These are phyloP conservation scores for Onthophagus sagittarius DNA, from an alignment of 2,888 invertebrate species.

Conservation along the genomic window DNA sequence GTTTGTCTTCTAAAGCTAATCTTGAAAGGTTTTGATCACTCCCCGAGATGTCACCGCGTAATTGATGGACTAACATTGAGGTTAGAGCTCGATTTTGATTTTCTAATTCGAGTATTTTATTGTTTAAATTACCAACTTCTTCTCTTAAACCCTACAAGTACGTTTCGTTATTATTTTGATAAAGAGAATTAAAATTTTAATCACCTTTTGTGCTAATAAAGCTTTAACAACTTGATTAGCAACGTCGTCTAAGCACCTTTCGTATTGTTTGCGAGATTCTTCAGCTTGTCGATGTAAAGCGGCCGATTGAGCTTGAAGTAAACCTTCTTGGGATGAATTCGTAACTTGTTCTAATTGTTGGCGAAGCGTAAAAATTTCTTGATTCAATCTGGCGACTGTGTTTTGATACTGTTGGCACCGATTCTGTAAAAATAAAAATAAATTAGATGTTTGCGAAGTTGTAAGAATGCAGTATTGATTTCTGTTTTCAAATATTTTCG, in stretches of 20 bases:
- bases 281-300: constrained; percentile 62
- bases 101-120: constrained; percentile 73
- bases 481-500: background rate
- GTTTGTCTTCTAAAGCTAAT: constrained; percentile 25
- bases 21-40: constrained; percentile 13
- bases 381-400: constrained; percentile 61
- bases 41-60: constrained; percentile 44
- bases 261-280: constrained; percentile 69
- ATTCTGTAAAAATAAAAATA: constrained; percentile 50
- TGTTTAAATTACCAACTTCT: constrained; percentile 69
- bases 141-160: constrained; percentile 77
- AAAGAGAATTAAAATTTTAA: background rate
- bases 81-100: constrained; percentile 73
- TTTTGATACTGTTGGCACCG: constrained; percentile 70
- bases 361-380: constrained; percentile 66
- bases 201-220: constrained; percentile 79
- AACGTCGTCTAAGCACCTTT: constrained; percentile 76
- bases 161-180: too few relatives aligned
- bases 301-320: constrained; percentile 58
- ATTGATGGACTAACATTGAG: constrained; percentile 63
- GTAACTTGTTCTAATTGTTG: constrained; percentile 53
- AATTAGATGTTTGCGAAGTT: too few relatives aligned
- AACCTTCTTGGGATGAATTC: constrained; percentile 54
- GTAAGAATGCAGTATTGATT: too few relatives aligned
- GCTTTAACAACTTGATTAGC: constrained; percentile 81